Percentiles rank a stretch among this genome's conserved stretches.
These are phyloP conservation scores for Pantherophis vulpinus DNA, from an alignment of 2,797 vertebrate genomes.

Conservation along the genomic window DNA sequence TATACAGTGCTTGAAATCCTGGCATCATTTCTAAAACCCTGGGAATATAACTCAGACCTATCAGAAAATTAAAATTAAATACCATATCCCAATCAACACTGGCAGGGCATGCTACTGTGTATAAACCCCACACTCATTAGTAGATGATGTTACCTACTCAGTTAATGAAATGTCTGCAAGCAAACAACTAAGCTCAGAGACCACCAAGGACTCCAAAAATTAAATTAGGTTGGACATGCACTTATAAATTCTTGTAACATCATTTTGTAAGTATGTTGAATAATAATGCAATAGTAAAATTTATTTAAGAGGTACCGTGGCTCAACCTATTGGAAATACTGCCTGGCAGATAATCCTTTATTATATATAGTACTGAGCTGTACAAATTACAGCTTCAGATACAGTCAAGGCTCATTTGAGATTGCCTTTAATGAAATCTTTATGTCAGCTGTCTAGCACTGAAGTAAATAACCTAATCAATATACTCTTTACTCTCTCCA, in stretches of 20 bases:
- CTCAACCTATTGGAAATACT: neutral
- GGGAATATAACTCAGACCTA: constrained; percentile 44
- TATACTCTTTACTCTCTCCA: constrained; percentile 31
- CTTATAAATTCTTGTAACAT: neutral
- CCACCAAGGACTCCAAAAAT: constrained; percentile 4
- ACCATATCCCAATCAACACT: constrained; percentile 34
- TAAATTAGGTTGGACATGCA: neutral
- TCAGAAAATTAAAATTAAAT: constrained; percentile 36
- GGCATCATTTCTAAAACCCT: constrained; percentile 27
- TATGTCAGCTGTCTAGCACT: constrained; percentile 20
- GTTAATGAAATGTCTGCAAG: neutral
- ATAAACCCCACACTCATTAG: neutral
- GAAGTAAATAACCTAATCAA: constrained; percentile 39
- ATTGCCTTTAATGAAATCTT: constrained; percentile 23
- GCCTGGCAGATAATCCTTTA: neutral
- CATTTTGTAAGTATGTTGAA: neutral
- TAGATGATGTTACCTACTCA: neutral
- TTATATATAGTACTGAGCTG: neutral
- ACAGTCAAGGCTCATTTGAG: neutral
- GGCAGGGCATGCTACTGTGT: neutral
- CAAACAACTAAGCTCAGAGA: neutral
- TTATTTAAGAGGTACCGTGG: neutral
- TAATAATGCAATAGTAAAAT: neutral
- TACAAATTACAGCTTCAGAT: neutral
- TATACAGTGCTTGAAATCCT: constrained; percentile 41